Base-by-base conservation (phyloP, 2,113 vertebrate genomes). In the Pyxicephalus adspersus region DNA sequence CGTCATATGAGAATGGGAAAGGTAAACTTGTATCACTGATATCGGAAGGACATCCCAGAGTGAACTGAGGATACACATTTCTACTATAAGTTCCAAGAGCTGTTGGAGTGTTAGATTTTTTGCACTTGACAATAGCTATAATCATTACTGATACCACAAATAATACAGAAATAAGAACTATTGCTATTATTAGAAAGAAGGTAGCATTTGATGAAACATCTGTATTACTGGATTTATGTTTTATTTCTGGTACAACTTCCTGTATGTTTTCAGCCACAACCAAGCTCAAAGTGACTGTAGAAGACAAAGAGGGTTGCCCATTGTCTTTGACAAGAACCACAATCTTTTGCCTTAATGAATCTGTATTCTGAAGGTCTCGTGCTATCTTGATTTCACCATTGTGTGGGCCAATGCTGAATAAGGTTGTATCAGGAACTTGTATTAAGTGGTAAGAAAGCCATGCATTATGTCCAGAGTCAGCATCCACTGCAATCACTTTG, bases 261-360 rank as follows among this genome's bases (percentile, higher is more conserved):
- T 65, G 58, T 17, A 80, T 71, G 58, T 82, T 77, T 18, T 86
- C 83, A 0, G 84, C 84, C 55, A 86, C 51, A 45, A 82, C 68
- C 19, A 85, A 54, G 38, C 67, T 83, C 52, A 84, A 38, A 5
- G 80, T 84, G 26, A 71, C 83, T 16, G 77, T 83, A 75, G 83
- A 57, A 0, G 85, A 87, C 4, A 84, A 68, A 29, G 78, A 38
- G 0, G 85, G 85, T 34, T 83, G 28, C 17, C 81, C 83, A 31
- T 77, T 84, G 23, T 87, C 87, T 71, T 86, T 86, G 76, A 87
- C 88, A 78, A 88, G 25, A 63, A 89, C 81, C 52, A 79, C 29
- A 66, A 77, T 26, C 29, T 55, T 77, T 65, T 77, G 76, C 15
- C 76, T 65, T 3, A 66, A 54, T 23, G 63, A 54, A 31, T 66